Percentiles rank a stretch among this genome's conserved stretches.
phyloP scores from a whole-genome alignment of 2,113 vertebrate genomes.

The Anarrhichthys ocellatus region DNA sequence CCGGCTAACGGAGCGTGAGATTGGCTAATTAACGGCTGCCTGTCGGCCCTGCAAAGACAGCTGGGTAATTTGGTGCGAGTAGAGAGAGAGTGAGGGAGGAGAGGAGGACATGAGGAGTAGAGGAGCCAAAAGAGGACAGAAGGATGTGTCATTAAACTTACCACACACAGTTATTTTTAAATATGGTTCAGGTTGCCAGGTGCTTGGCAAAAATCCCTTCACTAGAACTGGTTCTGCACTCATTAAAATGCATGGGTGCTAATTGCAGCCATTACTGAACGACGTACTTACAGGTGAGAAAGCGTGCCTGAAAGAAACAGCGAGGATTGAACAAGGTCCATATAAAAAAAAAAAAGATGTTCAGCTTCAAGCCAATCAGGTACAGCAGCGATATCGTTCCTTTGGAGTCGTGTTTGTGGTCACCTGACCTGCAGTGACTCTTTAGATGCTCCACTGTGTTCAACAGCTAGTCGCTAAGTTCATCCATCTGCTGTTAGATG shows the following conservation, averaged over 20 bases:
- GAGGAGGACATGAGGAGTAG: slow-evolving; percentile 36
- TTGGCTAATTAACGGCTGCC: slow-evolving; percentile 82
- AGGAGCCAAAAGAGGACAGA: slow-evolving; percentile 35
- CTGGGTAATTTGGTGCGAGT: slow-evolving; percentile 78
- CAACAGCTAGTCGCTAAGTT: background rate
- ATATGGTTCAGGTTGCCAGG: slow-evolving; percentile 12
- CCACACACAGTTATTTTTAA: slow-evolving; percentile 15
- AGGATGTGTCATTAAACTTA: slow-evolving; percentile 18
- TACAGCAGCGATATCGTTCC: background rate
- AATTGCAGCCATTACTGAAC: background rate
- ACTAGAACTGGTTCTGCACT: background rate
- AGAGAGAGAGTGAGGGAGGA: slow-evolving; percentile 19
- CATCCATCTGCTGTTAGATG: background rate
- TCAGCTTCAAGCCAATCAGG: background rate
- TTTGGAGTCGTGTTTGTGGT: background rate
- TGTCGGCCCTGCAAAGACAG: slow-evolving; percentile 77
- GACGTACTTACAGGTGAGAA: background rate
- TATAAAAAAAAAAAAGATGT: background rate
- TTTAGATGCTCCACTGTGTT: background rate
- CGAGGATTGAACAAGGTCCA: too few relatives aligned
- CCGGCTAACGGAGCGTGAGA: slow-evolving; percentile 81
- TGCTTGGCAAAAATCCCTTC: background rate
- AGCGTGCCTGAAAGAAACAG: background rate
- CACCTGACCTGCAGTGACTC: background rate
- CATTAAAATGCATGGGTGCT: background rate